A percentile compares a stretch with the other conserved stretches of the same genome.
Evolutionary conservation across 1,140 invertebrate species (phyloP).

Genomic region (Asobara japonica): DNA sequence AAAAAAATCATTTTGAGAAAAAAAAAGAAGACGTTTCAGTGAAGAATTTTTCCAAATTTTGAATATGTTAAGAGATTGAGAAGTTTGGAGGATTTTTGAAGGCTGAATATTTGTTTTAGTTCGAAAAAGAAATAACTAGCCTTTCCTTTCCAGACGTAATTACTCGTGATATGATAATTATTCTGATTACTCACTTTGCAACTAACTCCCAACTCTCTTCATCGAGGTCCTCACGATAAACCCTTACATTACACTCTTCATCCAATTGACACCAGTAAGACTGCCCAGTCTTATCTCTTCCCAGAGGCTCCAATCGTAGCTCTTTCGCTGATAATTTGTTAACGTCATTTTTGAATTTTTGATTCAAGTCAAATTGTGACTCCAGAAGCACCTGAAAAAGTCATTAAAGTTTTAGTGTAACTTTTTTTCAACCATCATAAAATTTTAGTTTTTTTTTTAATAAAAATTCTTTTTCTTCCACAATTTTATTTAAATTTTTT

Average conservation of each 20-base stretch:
- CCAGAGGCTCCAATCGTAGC: constrained; percentile 86
- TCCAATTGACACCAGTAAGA: constrained; percentile 95
- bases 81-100: no score
- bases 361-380: constrained; percentile 93
- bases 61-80: no score
- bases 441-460: neutral
- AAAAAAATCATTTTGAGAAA: no score
- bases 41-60: no score
- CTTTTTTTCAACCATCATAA: neutral
- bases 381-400: constrained; percentile 84
- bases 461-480: no score
- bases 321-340: constrained; percentile 83
- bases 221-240: constrained; percentile 95
- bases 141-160: no score
- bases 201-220: constrained; percentile 95
- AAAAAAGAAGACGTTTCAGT: no score
- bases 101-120: no score
- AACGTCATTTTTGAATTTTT: constrained; percentile 92
- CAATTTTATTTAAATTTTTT: neutral
- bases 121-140: no score
- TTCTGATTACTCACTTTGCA: constrained; percentile 75
- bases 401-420: constrained; percentile 25
- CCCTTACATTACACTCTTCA: constrained; percentile 84
- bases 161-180: constrained; percentile 25
- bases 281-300: constrained; percentile 88